Conservation (phyloP, 92 coral and sea anemone genomes). For the Blastomussa wellsi region DNA sequence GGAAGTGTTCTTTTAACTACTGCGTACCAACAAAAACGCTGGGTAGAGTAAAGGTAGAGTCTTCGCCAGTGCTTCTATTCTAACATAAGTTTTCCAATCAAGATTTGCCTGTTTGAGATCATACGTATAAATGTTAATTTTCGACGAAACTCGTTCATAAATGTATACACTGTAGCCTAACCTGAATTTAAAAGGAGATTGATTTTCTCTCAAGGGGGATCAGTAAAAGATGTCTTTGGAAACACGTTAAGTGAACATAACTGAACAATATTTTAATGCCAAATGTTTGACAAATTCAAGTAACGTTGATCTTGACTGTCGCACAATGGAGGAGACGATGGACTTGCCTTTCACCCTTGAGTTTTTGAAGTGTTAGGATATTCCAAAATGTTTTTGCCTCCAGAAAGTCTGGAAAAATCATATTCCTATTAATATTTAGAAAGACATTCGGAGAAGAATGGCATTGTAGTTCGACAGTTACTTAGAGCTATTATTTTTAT, state of each 20-base stretch:
- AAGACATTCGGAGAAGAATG: not conserved
- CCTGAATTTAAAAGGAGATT: not conserved
- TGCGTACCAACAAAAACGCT: not conserved
- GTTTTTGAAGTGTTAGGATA: not conserved
- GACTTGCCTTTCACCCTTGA: too few relatives aligned
- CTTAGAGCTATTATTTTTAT: not conserved
- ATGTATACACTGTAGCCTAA: not conserved
- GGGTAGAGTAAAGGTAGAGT: slow-evolving; percentile 6
- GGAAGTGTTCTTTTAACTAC: not conserved
- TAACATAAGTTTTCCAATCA: not conserved
- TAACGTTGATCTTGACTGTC: too few relatives aligned
- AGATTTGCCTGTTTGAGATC: not conserved
- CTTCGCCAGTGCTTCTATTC: not conserved
- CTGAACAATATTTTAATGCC: too few relatives aligned
- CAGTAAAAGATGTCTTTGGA: not conserved
- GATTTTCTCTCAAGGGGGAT: not conserved
- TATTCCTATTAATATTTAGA: not conserved
- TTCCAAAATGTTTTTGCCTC: not conserved
- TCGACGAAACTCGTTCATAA: not conserved
- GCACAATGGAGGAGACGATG: too few relatives aligned
- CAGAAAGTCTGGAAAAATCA: not conserved
- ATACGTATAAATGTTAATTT: not conserved
- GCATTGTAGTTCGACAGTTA: not conserved
- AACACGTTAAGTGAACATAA: not conserved
- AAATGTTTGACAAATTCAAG: too few relatives aligned